Conservation (phyloP, 1,140 invertebrate genomes). For the Stenopsyche tienmushanensis region DNA sequence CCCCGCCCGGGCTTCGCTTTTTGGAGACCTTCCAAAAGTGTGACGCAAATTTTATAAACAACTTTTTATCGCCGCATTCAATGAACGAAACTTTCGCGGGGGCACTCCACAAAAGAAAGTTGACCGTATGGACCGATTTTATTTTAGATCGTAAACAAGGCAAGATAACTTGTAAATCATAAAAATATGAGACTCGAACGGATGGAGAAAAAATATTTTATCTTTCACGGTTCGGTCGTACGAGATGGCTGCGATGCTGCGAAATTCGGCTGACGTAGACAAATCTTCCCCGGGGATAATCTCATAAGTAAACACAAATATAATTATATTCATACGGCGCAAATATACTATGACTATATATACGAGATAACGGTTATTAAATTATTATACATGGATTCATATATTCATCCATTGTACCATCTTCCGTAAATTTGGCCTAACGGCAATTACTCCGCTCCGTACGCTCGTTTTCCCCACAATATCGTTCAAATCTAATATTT, state of each 20-base stretch:
- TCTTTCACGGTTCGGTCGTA: too few species aligned
- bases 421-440: too few species aligned
- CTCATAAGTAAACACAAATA: not conserved
- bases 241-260: too few species aligned
- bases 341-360: not conserved
- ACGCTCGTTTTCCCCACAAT: too few species aligned
- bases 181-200: not conserved
- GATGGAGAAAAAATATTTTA: not conserved
- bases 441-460: too few species aligned
- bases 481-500: too few species aligned
- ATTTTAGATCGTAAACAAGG: constrained; percentile 7
- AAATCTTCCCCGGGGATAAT: not conserved
- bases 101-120: constrained; percentile 1
- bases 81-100: constrained; percentile 10
- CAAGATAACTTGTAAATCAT: not conserved
- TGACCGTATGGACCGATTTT: constrained; percentile 3
- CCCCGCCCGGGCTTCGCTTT: not conserved
- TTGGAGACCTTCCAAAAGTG: constrained; percentile 15
- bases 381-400: not conserved
- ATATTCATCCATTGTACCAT: not conserved
- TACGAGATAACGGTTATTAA: not conserved
- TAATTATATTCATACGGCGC: not conserved
- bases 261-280: too few species aligned
- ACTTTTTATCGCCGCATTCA: constrained; percentile 24
- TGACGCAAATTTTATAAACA: constrained; percentile 24